A percentile compares a stretch with the other conserved stretches of the same genome.
phyloP scores from a whole-genome alignment of 2,888 invertebrate species.

The Eupithecia pulchellata region DNA sequence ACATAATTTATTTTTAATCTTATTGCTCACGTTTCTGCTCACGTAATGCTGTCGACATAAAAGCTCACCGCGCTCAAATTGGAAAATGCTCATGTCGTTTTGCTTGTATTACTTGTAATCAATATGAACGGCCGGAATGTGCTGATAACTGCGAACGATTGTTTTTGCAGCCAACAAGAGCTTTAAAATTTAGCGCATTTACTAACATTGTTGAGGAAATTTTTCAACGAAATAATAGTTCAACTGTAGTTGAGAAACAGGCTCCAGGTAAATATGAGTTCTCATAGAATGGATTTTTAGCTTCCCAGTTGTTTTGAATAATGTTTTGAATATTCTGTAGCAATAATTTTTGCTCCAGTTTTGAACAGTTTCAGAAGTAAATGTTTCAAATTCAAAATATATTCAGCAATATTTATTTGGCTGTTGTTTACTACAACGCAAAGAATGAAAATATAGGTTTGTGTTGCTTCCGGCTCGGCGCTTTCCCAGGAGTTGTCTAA shows the following conservation, averaged over 20 bases:
- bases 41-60: conserved; percentile 80
- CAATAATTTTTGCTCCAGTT: not conserved
- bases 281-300: not conserved
- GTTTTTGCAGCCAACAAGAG: not conserved
- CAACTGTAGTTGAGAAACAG: not conserved
- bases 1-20: conserved; percentile 83
- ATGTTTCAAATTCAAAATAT: conserved; percentile 17
- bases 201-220: not conserved
- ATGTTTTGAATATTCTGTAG: not conserved
- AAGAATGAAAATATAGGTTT: conserved; percentile 54
- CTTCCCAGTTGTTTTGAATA: not conserved
- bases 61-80: conserved; percentile 78
- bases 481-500: conserved; percentile 66
- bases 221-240: not conserved
- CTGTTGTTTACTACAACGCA: conserved; percentile 68
- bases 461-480: conserved; percentile 6
- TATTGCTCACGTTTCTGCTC: conserved; percentile 80
- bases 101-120: conserved; percentile 57
- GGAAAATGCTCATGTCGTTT: conserved; percentile 70
- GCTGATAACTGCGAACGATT: conserved; percentile 26
- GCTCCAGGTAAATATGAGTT: not conserved
- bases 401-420: conserved; percentile 44
- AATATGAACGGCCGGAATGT: conserved; percentile 49
- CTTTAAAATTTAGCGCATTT: not conserved
- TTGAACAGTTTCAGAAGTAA: not conserved